These are phyloP conservation scores for Mythimna lalbum DNA, from an alignment of 2,888 invertebrate genomes.

Conservation along the genomic window DNA sequence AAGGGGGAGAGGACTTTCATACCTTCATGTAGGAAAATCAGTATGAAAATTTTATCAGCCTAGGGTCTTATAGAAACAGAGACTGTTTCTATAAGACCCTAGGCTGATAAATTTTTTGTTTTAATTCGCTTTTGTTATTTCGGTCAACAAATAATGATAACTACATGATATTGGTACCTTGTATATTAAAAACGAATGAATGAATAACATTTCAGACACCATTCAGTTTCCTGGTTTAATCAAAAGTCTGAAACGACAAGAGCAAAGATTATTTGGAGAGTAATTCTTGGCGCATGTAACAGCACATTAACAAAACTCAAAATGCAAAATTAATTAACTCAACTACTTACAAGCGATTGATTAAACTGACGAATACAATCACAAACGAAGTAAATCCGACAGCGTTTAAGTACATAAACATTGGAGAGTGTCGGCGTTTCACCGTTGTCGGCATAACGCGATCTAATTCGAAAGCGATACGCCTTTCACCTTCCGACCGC, in stretches of 20 bases:
- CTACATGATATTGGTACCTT: no score
- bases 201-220: neutral
- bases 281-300: neutral
- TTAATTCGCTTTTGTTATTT: neutral
- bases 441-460: constrained; percentile 84
- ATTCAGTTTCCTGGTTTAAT: neutral
- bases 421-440: constrained; percentile 80
- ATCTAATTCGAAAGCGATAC: constrained; percentile 90
- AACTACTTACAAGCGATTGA: constrained; percentile 22
- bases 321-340: constrained; percentile 20
- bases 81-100: no score
- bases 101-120: no score
- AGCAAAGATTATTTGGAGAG: neutral
- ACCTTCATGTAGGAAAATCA: no score
- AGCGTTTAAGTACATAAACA: constrained; percentile 69
- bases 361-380: constrained; percentile 47
- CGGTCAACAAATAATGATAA: neutral
- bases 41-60: no score
- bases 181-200: neutral
- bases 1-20: no score
- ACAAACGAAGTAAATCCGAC: constrained; percentile 61
- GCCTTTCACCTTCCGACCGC: constrained; percentile 88
- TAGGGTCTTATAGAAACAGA: no score
- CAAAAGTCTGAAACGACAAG: neutral
- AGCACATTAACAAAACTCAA: constrained; percentile 6